Evolutionary conservation across 92 coral and sea anemone genomes (phyloP), one percentile per base, ranked within the genome.

Genomic region (Phenganax stokvisi): DNA sequence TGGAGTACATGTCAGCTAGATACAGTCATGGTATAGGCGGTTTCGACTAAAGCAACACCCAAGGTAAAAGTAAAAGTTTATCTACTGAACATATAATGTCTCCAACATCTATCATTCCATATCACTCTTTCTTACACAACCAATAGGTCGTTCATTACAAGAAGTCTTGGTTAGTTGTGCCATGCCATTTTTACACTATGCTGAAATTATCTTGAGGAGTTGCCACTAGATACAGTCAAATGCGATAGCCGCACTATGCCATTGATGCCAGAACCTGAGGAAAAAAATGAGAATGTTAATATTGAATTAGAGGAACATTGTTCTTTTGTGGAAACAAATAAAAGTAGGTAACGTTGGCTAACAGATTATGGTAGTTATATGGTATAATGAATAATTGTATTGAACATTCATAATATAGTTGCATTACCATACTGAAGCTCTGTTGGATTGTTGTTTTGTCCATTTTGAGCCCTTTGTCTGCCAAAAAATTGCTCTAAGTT

Each of bases 401-500:
- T 37, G 47, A 37, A 37, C 3, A 37, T 37, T 37, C 47, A 37
- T 37, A 0, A 37, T 37, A 37, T 37, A 2, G 47, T 37, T 37
- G 47, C 47, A 37, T 61, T 56, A 87, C 89, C 87, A 54, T 59
- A 78, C 51, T 87, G 87, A 28, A 87, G 72, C 56, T 51, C 81
- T 27, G 89, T 87, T 1, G 89, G 89, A 61, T 87, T 87, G 64
- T 79, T 79, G 64, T 71, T 72, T 84, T 87, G 89, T 6, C 89
- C 89, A 62, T 87, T 87, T 68, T 83, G 86, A 0, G 81, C 80
- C 28, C 87, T 79, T 57, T 74, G 77, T 29, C 82, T 63, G 12
- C 87, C 81, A 72, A 87, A 83, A 52, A 87, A 83, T 9, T 87
- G 64, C 56, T 87, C 89, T 0, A 83, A 74, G 28, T 37, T 72